These are phyloP conservation scores for Chauna torquata DNA, from an alignment of 2,113 vertebrate genomes.

Conservation along the genomic window DNA sequence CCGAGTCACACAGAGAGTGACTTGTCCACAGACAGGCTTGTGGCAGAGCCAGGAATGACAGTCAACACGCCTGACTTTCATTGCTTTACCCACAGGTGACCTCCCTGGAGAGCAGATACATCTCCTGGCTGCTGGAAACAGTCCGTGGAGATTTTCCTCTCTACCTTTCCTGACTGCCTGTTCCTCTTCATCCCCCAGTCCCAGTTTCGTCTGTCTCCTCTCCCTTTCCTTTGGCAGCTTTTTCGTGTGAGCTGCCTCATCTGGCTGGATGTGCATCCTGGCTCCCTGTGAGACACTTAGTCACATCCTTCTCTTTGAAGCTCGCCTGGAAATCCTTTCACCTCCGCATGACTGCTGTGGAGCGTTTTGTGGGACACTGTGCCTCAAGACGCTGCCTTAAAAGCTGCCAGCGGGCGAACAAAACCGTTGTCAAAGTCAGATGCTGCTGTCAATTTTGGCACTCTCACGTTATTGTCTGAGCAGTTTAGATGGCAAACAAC, in stretches of 20 bases:
- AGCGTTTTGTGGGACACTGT: neutral
- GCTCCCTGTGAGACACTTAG: neutral
- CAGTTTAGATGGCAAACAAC: neutral
- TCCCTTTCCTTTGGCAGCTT: conserved; percentile 27
- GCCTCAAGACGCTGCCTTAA: neutral
- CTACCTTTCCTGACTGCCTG: neutral
- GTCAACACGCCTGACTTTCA: neutral
- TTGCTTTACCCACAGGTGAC: conserved; percentile 14
- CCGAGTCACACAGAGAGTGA: conserved; percentile 19
- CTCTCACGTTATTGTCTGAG: neutral
- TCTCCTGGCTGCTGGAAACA: neutral
- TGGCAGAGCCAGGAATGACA: neutral
- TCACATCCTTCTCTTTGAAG: conserved; percentile 61
- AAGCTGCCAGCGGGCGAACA: neutral
- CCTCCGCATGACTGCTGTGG: neutral
- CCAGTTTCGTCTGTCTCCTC: neutral
- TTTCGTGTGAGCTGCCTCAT: conserved; percentile 42
- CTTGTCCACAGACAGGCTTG: conserved; percentile 5
- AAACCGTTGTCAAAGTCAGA: neutral
- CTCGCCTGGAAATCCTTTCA: conserved; percentile 28
- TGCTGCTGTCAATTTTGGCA: neutral
- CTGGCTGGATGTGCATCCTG: neutral
- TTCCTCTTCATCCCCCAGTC: neutral
- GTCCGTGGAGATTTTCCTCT: neutral
- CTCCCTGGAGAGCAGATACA: neutral